Percentiles rank a stretch among this genome's conserved stretches.
These are phyloP conservation scores for Xestia xanthographa DNA, from an alignment of 2,888 invertebrate genomes.

Conservation along the genomic window DNA sequence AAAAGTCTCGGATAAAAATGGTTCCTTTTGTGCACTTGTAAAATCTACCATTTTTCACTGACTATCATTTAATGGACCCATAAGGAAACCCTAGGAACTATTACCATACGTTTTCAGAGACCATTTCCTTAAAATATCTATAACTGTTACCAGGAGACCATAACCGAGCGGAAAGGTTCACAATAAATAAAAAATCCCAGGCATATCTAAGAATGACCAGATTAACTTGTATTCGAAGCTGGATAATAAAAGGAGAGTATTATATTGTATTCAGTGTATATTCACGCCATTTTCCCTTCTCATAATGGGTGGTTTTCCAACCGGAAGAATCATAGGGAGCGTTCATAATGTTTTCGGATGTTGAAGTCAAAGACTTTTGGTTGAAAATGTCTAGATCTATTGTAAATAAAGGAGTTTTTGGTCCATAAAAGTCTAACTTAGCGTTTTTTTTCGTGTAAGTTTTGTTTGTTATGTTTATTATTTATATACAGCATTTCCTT, in stretches of 20 bases:
- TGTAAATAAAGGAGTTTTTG: background rate
- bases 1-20: too few relatives aligned
- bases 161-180: slow-evolving; percentile 33
- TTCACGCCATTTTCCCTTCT: slow-evolving; percentile 40
- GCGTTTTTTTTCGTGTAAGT: too few relatives aligned
- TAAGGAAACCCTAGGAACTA: slow-evolving; percentile 11
- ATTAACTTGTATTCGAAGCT: slow-evolving; percentile 29
- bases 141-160: slow-evolving; percentile 6
- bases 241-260: slow-evolving; percentile 44
- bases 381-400: background rate
- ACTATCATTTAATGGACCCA: too few relatives aligned
- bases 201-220: slow-evolving; percentile 28
- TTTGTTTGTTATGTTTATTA: too few relatives aligned
- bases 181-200: slow-evolving; percentile 53
- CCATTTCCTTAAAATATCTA: slow-evolving; percentile 31
- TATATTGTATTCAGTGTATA: slow-evolving; percentile 48
- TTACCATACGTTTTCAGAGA: slow-evolving; percentile 22
- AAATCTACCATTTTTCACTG: too few relatives aligned
- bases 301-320: slow-evolving; percentile 28
- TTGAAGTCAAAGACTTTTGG: background rate
- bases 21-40: too few relatives aligned
- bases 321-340: slow-evolving; percentile 31
- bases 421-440: background rate
- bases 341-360: slow-evolving; percentile 24
- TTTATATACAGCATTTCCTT: too few relatives aligned